A percentile compares a stretch with the other conserved stretches of the same genome.
Conservation (phyloP, 37 sponge, comb jelly and placozoan genomes). For the Beroe ovata region DNA sequence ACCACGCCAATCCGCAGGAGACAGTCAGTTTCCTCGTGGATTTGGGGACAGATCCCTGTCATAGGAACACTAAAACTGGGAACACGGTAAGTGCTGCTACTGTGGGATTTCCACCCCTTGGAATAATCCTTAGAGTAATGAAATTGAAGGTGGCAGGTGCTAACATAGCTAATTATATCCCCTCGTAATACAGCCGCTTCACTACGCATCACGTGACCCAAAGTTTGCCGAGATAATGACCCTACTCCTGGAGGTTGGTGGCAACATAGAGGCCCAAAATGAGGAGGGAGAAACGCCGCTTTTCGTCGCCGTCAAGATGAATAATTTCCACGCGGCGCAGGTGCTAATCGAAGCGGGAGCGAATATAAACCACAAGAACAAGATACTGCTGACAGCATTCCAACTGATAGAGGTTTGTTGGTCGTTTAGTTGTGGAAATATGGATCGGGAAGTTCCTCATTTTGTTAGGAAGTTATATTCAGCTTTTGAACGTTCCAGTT, state of each 20-base stretch:
- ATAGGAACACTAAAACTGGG: constrained; percentile 38
- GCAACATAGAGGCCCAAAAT: constrained; percentile 71
- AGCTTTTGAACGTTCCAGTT: too few species aligned
- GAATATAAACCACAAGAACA: constrained; percentile 53
- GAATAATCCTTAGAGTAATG: background rate
- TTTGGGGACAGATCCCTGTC: constrained; percentile 58
- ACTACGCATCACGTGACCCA: constrained; percentile 58
- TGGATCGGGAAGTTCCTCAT: too few species aligned
- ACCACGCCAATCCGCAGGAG: constrained; percentile 59
- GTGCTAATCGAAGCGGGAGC: constrained; percentile 72
- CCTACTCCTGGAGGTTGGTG: constrained; percentile 66
- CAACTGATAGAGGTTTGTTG: constrained; percentile 57
- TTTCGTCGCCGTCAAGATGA: constrained; percentile 72
- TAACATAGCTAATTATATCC: background rate
- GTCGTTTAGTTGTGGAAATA: too few species aligned
- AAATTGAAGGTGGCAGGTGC: too few species aligned
- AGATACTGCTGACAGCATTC: constrained; percentile 38
- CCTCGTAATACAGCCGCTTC: constrained; percentile 13
- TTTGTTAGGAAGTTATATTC: too few species aligned
- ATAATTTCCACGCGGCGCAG: constrained; percentile 76
- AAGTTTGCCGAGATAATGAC: constrained; percentile 38
- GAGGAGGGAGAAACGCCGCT: constrained; percentile 72
- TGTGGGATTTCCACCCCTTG: background rate
- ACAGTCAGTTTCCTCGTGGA: constrained; percentile 50
- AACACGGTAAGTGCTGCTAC: constrained; percentile 21